Base-by-base conservation (phyloP, 2,113 vertebrate species). In the Rhipidura dahli region DNA sequence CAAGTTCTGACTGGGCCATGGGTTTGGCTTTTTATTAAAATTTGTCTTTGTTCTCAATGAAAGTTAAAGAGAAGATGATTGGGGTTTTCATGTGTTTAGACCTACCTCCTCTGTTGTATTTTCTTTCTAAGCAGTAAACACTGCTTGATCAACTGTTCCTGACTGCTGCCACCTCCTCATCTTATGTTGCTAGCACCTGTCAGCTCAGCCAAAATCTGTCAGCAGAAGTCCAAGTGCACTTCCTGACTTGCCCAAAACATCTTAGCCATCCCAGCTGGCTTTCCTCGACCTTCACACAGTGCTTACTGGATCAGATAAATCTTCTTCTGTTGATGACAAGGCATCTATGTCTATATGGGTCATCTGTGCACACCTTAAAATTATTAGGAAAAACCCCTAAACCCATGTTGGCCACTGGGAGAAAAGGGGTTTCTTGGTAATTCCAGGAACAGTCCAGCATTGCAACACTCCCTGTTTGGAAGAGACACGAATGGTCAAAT, bases 111-210 rank as follows among this genome's bases (percentile, higher is more conserved):
- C 26, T 61, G 19, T 28, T 8, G 2, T 70, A 22, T 56, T 92
- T 86, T 83, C 27, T 84, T 93, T 87, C 69, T 60, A 51, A 68
- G 72, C 33, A 47, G 57, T 89, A 87, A 91, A 82, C 40, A 18
- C 33, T 44, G 24, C 53, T 85, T 47, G 45, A n/a, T 87, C 65
- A 60, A 47, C 50, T 71, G 30, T 60, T 87, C 85, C 86, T 70
- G 30, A 27, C n/a, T 14, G 3, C 86, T 11, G 4, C 54, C 0
- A 2, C 26, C 63, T 85, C 61, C 85, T 72, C 53, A 22, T 83
- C 89, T 95, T 59, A 40, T 8, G 16, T 85, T 94, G 88, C 87
- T 65, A 72, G 83, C 81, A 94, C 81, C 89, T 94, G 84, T 42
- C 59, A 83, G 27, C 77, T 85, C 63, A 80, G 89, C 63, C 63